phyloP scores from a whole-genome alignment of 2,113 vertebrate genomes.

The Pterocles gutturalis region DNA sequence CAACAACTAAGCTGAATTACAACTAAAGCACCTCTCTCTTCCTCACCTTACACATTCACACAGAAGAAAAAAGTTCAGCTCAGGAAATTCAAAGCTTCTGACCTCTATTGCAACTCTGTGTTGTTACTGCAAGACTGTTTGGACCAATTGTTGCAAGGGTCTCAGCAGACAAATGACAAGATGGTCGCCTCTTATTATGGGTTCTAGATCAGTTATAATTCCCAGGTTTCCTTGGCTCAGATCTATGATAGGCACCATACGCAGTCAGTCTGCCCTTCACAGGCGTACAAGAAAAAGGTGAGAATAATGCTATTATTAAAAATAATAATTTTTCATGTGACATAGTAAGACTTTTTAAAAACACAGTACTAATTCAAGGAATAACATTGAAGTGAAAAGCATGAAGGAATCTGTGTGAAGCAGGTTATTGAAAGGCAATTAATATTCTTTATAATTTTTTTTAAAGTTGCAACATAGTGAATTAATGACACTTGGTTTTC shows the following conservation, averaged over 20 bases:
- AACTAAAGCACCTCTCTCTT: not conserved
- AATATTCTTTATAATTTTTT: not conserved
- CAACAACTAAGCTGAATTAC: not conserved
- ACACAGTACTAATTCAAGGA: not conserved
- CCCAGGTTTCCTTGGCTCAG: not conserved
- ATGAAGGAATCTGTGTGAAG: not conserved
- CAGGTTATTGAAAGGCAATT: not conserved
- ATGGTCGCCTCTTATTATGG: not conserved
- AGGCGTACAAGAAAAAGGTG: not conserved
- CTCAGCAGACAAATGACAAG: not conserved
- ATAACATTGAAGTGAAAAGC: not conserved
- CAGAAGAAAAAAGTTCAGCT: not conserved
- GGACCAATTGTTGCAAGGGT: not conserved
- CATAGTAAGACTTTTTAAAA: not conserved
- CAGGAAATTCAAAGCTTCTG: not conserved
- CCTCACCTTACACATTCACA: not conserved
- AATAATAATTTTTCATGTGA: not conserved
- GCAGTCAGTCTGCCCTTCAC: not conserved
- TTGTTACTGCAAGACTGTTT: not conserved
- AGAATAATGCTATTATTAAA: not conserved
- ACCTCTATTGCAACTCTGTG: not conserved
- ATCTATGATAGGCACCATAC: accelerated
- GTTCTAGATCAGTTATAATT: not conserved
- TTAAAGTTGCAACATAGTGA: not conserved
- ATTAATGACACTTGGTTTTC: not conserved